These are phyloP conservation scores for Teleogryllus occipitalis DNA, from an alignment of 1,140 invertebrate genomes.

Conservation along the genomic window DNA sequence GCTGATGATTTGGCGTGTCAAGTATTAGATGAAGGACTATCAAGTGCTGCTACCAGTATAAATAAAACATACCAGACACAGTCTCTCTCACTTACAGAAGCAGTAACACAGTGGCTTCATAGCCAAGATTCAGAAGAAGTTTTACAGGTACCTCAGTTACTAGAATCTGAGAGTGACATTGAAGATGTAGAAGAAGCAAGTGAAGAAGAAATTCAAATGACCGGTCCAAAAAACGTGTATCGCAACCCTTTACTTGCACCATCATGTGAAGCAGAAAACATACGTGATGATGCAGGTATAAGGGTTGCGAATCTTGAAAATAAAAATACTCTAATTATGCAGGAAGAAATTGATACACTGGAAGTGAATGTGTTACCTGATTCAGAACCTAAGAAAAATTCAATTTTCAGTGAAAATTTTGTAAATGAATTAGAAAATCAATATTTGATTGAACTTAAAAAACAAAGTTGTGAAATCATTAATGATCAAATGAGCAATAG, in stretches of 20 bases:
- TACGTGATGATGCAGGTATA: conserved; percentile 15
- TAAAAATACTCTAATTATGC: neutral
- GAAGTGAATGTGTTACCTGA: neutral
- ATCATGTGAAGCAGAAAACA: conserved; percentile 36
- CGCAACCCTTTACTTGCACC: conserved; percentile 48
- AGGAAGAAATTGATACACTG: neutral
- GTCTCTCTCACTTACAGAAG: conserved; percentile 11
- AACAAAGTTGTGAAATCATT: neutral
- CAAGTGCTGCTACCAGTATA: neutral
- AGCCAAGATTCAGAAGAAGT: conserved; percentile 22
- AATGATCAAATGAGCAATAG: neutral
- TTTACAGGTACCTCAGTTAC: conserved; percentile 23
- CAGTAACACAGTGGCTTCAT: conserved; percentile 35
- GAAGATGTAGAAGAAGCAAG: conserved; percentile 24
- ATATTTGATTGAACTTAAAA: neutral
- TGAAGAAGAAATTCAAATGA: conserved; percentile 30
- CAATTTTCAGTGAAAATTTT: neutral
- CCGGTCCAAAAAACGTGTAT: conserved; percentile 45
- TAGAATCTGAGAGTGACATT: conserved; percentile 27
- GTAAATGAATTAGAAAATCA: neutral
- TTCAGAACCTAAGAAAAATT: neutral
- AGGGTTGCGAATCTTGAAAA: conserved; percentile 18
- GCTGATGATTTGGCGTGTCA: neutral
- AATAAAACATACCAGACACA: neutral
- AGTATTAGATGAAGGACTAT: neutral